phyloP scores from a whole-genome alignment of 2,888 invertebrate genomes.

The Petrophora chlorosata region DNA sequence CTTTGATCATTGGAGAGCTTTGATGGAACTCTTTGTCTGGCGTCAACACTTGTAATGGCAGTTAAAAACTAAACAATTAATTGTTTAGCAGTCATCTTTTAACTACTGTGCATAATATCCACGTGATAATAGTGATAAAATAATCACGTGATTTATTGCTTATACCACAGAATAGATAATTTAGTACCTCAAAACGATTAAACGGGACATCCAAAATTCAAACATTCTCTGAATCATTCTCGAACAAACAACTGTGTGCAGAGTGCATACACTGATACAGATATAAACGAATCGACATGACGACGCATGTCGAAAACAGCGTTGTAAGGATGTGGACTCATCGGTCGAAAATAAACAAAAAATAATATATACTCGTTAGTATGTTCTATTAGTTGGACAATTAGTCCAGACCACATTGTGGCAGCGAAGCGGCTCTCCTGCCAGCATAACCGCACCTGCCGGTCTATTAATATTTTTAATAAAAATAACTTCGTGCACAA shows the following conservation, averaged over 20 bases:
- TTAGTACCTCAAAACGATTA: too few species aligned
- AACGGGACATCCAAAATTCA: background rate
- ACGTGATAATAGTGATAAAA: too few species aligned
- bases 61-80: too few species aligned
- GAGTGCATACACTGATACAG: slow-evolving; percentile 7
- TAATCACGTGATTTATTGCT: too few species aligned
- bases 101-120: too few species aligned
- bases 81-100: too few species aligned
- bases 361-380: too few species aligned
- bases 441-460: slow-evolving; percentile 78
- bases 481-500: slow-evolving; percentile 62
- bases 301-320: slow-evolving; percentile 1
- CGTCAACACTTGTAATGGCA: too few species aligned
- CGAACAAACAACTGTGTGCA: background rate
- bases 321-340: slow-evolving; percentile 35
- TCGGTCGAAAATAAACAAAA: slow-evolving; percentile 55
- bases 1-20: too few species aligned
- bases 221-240: background rate
- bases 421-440: slow-evolving; percentile 56
- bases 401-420: slow-evolving; percentile 72
- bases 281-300: slow-evolving; percentile 1
- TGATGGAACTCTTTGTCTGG: too few species aligned
- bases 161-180: too few species aligned
- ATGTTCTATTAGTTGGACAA: slow-evolving; percentile 57
- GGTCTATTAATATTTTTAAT: slow-evolving; percentile 77